These are phyloP conservation scores for Illadopsis cleaveri DNA, from an alignment of 2,113 vertebrate genomes.

Conservation along the genomic window DNA sequence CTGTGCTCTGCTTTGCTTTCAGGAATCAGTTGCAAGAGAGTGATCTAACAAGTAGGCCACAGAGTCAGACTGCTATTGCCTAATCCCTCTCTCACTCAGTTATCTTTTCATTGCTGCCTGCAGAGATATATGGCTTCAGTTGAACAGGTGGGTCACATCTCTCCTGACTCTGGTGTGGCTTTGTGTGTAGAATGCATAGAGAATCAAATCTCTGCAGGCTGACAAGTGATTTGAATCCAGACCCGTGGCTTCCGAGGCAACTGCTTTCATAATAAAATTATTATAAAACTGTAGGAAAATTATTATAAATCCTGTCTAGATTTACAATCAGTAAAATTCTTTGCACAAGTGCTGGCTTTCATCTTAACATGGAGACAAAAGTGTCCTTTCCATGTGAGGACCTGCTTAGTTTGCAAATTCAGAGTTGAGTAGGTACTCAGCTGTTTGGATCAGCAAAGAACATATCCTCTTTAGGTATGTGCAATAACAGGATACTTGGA, in stretches of 20 bases:
- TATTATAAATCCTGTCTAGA: not conserved
- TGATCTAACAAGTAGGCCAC: not conserved
- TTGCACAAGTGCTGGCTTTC: not conserved
- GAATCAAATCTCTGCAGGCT: not conserved
- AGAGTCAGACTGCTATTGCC: not conserved
- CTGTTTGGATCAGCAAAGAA: not conserved
- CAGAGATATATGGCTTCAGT: not conserved
- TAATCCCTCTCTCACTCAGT: not conserved
- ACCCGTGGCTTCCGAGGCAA: not conserved
- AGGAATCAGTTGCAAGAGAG: not conserved
- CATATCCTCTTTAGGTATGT: not conserved
- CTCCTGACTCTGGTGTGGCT: not conserved
- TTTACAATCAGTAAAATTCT: not conserved
- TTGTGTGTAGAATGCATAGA: not conserved
- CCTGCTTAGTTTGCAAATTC: not conserved
- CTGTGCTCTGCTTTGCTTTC: not conserved
- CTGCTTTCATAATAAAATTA: not conserved
- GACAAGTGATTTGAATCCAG: not conserved
- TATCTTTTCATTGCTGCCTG: not conserved
- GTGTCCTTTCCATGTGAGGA: not conserved
- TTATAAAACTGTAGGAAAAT: not conserved
- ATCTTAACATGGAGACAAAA: not conserved
- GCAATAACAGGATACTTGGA: slow-evolving; percentile 18
- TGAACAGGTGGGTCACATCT: not conserved
- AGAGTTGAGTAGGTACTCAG: not conserved